These are phyloP conservation scores for Cactoblastis cactorum DNA, from an alignment of 2,888 invertebrate species.

Conservation along the genomic window DNA sequence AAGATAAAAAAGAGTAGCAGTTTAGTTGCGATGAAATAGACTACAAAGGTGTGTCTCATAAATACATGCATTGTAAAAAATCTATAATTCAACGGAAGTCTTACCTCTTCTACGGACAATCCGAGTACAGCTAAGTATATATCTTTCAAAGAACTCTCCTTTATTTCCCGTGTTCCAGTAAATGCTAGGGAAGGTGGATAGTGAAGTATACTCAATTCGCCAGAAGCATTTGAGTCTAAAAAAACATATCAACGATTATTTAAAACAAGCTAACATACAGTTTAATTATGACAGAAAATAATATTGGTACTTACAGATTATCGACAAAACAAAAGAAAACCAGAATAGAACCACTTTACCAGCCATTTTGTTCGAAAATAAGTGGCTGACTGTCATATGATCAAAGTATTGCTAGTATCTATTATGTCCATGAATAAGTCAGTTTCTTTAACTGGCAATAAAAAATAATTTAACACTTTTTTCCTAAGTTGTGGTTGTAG, in stretches of 20 bases:
- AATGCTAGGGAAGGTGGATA: conserved; percentile 84
- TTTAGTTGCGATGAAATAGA: no score
- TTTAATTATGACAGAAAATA: neutral
- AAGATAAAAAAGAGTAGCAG: conserved; percentile 7
- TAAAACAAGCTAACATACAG: neutral
- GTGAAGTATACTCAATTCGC: conserved; percentile 84
- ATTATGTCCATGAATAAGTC: no score
- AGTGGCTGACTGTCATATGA: conserved; percentile 68
- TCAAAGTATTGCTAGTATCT: conserved; percentile 47
- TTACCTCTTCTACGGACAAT: conserved; percentile 84
- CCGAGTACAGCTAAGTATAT: conserved; percentile 86
- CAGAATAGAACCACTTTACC: conserved; percentile 59
- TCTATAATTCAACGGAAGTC: conserved; percentile 13
- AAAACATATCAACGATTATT: conserved; percentile 10
- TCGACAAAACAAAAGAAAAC: conserved; percentile 51
- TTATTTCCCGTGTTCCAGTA: conserved; percentile 81
- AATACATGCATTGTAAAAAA: neutral
- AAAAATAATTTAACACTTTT: no score
- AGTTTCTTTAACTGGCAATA: no score
- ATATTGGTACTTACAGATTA: conserved; percentile 53
- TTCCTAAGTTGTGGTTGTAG: no score
- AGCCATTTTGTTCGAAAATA: conserved; percentile 61
- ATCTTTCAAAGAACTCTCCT: conserved; percentile 83
- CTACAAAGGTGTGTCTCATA: no score
- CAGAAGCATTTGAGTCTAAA: conserved; percentile 76